Percentiles rank a stretch among this genome's conserved stretches.
Conservation (phyloP, 1,140 invertebrate species). For the Euwallacea similis region DNA sequence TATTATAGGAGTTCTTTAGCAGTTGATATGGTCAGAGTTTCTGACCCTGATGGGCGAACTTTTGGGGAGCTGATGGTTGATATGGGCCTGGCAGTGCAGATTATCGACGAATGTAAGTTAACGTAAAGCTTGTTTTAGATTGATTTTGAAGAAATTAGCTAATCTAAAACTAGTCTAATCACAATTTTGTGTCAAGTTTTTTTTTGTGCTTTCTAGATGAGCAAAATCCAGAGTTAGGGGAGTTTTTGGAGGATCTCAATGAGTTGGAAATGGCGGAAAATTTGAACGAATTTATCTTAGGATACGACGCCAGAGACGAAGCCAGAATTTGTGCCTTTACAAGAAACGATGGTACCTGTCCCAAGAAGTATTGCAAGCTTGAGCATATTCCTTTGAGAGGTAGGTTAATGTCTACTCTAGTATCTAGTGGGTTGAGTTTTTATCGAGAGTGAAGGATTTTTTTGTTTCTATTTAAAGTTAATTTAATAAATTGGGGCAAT, state of each 20-base stretch:
- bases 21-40: constrained; percentile 16
- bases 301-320: constrained; percentile 45
- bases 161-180: neutral
- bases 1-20: constrained; percentile 30
- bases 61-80: constrained; percentile 35
- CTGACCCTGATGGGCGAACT: constrained; percentile 2
- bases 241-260: constrained; percentile 37
- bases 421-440: no score
- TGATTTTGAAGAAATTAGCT: neutral
- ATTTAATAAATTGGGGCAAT: no score
- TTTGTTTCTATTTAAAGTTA: no score
- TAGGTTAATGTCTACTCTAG: neutral
- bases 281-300: constrained; percentile 44
- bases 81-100: constrained; percentile 28
- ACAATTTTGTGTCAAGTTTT: neutral
- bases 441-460: no score
- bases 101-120: constrained; percentile 37
- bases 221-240: constrained; percentile 31
- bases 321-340: constrained; percentile 43
- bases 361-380: constrained; percentile 43
- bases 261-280: constrained; percentile 39
- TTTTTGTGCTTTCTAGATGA: constrained; percentile 20
- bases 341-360: constrained; percentile 40
- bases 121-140: neutral
- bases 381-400: constrained; percentile 43